A percentile compares a stretch with the other conserved stretches of the same genome.
Conservation (phyloP, 1,140 invertebrate genomes). For the Kradibia gibbosae region DNA sequence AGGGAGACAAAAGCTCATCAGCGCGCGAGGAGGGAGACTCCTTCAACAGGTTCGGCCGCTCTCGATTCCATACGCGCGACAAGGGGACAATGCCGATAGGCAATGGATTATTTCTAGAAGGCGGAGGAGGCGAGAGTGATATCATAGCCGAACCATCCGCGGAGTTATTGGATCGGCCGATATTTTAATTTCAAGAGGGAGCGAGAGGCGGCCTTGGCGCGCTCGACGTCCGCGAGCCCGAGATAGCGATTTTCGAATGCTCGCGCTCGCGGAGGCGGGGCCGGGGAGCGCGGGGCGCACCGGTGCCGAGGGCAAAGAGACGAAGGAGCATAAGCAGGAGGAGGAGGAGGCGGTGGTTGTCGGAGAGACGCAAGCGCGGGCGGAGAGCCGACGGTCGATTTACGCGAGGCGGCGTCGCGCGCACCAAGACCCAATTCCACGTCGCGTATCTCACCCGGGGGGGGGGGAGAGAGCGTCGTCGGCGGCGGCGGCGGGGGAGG, state of each 20-base stretch:
- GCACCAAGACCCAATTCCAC: slow-evolving; percentile 8
- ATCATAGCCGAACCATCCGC: not conserved
- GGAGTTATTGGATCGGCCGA: not conserved
- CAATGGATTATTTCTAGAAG: not conserved
- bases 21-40: too few relatives aligned
- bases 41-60: too few relatives aligned
- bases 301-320: not conserved
- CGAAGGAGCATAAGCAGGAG: not conserved
- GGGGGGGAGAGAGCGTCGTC: not conserved
- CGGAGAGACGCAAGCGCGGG: not conserved
- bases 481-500: too few relatives aligned
- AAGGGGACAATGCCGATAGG: not conserved
- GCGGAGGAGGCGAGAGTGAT: not conserved
- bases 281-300: not conserved
- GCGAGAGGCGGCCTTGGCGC: not conserved
- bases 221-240: too few relatives aligned
- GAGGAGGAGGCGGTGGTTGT: not conserved
- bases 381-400: slow-evolving; percentile 15
- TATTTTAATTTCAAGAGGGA: not conserved
- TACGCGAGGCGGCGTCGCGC: slow-evolving; percentile 12
- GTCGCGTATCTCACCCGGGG: too few relatives aligned
- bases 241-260: slow-evolving; percentile 14
- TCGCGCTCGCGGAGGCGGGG: not conserved
- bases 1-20: too few relatives aligned
- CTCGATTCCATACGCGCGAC: not conserved